phyloP scores from a whole-genome alignment of 2,888 invertebrate genomes.

The Parapristionchus giblindavisi region DNA sequence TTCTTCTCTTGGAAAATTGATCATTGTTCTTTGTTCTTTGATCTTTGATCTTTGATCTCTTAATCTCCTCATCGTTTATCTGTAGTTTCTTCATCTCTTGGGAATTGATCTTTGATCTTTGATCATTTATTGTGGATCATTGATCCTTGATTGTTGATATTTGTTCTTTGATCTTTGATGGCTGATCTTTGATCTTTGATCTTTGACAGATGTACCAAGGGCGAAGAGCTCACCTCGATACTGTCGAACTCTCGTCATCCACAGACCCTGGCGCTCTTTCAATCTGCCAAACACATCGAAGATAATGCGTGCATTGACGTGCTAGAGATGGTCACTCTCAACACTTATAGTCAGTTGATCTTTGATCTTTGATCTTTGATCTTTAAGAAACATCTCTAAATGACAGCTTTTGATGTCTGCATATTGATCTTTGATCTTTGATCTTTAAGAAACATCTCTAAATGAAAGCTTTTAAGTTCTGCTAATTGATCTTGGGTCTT shows the following conservation, averaged over 20 bases:
- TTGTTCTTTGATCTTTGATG: no score
- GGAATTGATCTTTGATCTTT: no score
- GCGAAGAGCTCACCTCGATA: constrained; percentile 51
- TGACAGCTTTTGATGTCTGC: no score
- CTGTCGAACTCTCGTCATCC: constrained; percentile 60
- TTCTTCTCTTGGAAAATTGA: neutral
- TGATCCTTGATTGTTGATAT: no score
- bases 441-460: neutral
- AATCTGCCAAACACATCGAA: constrained; percentile 58
- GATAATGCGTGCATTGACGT: constrained; percentile 58
- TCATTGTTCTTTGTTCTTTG: no score
- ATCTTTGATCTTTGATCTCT: no score
- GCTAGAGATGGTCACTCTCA: constrained; percentile 51
- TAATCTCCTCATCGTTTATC: neutral
- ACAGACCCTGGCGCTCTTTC: constrained; percentile 57
- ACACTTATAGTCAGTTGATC: constrained; percentile 52
- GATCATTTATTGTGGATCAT: no score
- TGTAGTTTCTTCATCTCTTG: no score
- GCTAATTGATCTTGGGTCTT: constrained; percentile 48
- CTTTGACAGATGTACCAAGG: constrained; percentile 46
- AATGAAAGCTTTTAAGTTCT: no score
- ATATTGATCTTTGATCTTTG: neutral
- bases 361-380: neutral
- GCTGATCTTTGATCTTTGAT: no score
- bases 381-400: neutral